Conservation (phyloP, 1,140 invertebrate species). For the Drosophila chauvacae region DNA sequence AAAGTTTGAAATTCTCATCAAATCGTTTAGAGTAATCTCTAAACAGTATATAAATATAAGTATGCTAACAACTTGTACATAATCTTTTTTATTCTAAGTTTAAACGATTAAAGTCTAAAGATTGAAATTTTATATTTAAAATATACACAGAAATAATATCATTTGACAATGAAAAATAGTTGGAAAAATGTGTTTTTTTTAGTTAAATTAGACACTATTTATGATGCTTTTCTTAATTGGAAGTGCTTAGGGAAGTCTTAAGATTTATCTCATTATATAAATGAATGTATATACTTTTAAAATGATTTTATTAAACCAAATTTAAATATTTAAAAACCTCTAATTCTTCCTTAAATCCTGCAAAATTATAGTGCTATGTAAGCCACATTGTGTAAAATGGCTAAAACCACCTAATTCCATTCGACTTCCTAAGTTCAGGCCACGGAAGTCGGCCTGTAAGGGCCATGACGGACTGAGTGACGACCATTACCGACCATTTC, state of each 20-base stretch:
- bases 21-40: neutral
- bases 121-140: neutral
- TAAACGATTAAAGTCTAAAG: too few relatives aligned
- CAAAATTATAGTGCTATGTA: rapidly evolving
- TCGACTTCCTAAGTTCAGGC: neutral
- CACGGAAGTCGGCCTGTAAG: neutral
- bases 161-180: neutral
- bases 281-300: too few relatives aligned
- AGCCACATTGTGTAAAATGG: neutral
- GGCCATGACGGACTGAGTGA: slow-evolving; percentile 37
- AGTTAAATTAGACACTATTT: neutral
- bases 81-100: neutral
- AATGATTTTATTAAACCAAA: too few relatives aligned
- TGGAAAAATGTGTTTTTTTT: neutral
- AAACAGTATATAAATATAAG: neutral
- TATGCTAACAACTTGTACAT: neutral
- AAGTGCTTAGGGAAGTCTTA: neutral
- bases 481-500: slow-evolving; percentile 72
- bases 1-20: neutral
- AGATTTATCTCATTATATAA: too few relatives aligned
- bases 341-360: neutral
- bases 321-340: too few relatives aligned
- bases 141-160: neutral
- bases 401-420: slow-evolving; percentile 7
- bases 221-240: too few relatives aligned